A percentile compares a stretch with the other conserved stretches of the same genome.
These are phyloP conservation scores for Nyctibius grandis DNA, from an alignment of 2,797 vertebrate genomes.

Conservation along the genomic window DNA sequence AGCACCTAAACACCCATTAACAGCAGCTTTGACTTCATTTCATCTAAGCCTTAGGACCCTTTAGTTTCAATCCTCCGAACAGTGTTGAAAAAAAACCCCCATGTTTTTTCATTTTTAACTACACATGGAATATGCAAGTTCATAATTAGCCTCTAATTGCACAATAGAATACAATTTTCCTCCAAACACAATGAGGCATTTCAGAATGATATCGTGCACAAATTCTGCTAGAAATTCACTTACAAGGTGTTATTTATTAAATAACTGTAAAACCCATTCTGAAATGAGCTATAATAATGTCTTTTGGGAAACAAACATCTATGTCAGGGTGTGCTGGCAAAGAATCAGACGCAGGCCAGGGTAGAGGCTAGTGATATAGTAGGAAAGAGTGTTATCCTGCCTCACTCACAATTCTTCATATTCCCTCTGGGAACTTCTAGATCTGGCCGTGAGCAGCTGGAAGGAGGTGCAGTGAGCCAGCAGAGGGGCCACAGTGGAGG, in stretches of 20 bases:
- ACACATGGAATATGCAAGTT: not conserved
- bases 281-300: not conserved
- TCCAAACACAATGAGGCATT: not conserved
- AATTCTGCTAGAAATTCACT: not conserved
- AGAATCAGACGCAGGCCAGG: not conserved
- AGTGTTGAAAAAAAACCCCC: not conserved
- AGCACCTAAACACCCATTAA: not conserved
- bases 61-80: not conserved
- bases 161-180: not conserved
- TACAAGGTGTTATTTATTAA: not conserved
- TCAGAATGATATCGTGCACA: not conserved
- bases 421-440: not conserved
- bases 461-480: not conserved
- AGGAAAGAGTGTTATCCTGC: not conserved
- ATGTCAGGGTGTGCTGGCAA: not conserved
- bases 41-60: not conserved
- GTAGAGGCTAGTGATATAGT: not conserved
- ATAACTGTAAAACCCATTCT: not conserved
- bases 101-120: not conserved
- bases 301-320: not conserved
- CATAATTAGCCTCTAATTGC: not conserved
- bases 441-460: not conserved
- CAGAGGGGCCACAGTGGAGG: not conserved
- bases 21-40: not conserved
- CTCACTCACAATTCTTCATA: not conserved